Base-by-base conservation (phyloP, 2,797 vertebrate genomes). In the Oreonectes daqikongensis region DNA sequence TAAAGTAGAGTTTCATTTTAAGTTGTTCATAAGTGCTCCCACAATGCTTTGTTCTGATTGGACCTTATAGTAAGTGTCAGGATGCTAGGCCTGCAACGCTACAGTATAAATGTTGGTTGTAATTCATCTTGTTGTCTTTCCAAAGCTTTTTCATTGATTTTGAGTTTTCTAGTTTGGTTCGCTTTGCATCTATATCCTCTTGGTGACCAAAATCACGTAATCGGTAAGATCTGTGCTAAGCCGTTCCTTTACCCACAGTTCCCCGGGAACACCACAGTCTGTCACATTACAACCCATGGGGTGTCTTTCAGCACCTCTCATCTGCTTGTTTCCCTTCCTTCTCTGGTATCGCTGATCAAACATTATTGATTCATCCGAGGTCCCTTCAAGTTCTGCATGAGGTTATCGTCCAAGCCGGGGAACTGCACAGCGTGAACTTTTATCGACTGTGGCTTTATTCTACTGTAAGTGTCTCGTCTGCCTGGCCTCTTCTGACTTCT, bases 41-140 rank as follows among this genome's bases (percentile, higher is more conserved):
- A 69, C 18, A 40, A 30, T 64, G 44, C 42, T 38, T 73, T 20
- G 50, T 55, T 11, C 48, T 42, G 20, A n/a, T n/a, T n/a, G n/a
- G n/a, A n/a, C n/a, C n/a, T n/a, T n/a, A n/a, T n/a, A n/a, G n/a
- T n/a, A n/a, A n/a, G n/a, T 53, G 35, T 40, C 5, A 67, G 14
- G 28, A 22, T 78, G 44, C 61, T 40, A 57, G 5, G 61, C 50
- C 15, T 24, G 22, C n/a, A 77, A 30, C 4, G 8, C 17, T 60
- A 17, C 53, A 44, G 14, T 28, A 40, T 30, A 61, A 55, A 42
- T 59, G 55, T 18, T 70, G 35, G 30, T 53, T 44, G 17, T 10
- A 17, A 61, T 80, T 9, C 1, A 26, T 73, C 63, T 44, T 38
- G 55, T 71, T 84, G 35, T 79, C 38, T 61, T 77, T 77, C 53